Percentiles rank a stretch among this genome's conserved stretches.
phyloP scores from a whole-genome alignment of 2,888 invertebrate genomes.

The Scaptomyza cyrtandrae region DNA sequence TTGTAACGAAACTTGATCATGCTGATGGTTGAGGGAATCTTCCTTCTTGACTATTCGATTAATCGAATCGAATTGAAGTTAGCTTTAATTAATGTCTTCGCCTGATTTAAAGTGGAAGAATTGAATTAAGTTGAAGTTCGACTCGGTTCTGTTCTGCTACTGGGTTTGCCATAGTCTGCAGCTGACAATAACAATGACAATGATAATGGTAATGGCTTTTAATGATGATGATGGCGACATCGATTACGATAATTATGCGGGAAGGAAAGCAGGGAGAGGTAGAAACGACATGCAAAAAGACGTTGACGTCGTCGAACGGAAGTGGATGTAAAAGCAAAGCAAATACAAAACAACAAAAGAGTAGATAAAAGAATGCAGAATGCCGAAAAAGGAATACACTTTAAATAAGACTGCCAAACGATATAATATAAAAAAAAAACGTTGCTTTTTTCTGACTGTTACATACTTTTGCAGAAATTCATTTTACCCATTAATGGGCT shows the following conservation, averaged over 20 bases:
- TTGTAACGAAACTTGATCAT: constrained; percentile 89
- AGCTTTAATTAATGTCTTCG: constrained; percentile 12
- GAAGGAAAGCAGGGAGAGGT: background rate
- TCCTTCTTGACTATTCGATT: background rate
- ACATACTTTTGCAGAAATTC: background rate
- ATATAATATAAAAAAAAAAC: too few relatives aligned
- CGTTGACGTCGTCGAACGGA: constrained; percentile 52
- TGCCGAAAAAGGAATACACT: background rate
- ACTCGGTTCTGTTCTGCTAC: background rate
- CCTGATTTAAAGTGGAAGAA: constrained; percentile 16
- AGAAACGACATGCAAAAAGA: constrained; percentile 17
- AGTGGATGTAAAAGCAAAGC: constrained; percentile 50
- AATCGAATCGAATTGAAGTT: background rate
- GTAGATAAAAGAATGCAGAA: too few relatives aligned
- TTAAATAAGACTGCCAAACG: too few relatives aligned
- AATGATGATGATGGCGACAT: constrained; percentile 16
- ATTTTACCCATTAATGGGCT: background rate
- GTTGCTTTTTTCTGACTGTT: background rate
- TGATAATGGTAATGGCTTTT: background rate
- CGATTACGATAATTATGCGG: constrained; percentile 25
- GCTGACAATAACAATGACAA: constrained; percentile 12
- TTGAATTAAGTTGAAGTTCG: background rate
- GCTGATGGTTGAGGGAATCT: constrained; percentile 22
- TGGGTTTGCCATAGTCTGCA: constrained; percentile 17
- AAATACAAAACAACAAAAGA: constrained; percentile 1